A percentile compares a stretch with the other conserved stretches of the same genome.
These are phyloP conservation scores for Therioaphis trifolii DNA, from an alignment of 2,888 invertebrate genomes.

Conservation along the genomic window DNA sequence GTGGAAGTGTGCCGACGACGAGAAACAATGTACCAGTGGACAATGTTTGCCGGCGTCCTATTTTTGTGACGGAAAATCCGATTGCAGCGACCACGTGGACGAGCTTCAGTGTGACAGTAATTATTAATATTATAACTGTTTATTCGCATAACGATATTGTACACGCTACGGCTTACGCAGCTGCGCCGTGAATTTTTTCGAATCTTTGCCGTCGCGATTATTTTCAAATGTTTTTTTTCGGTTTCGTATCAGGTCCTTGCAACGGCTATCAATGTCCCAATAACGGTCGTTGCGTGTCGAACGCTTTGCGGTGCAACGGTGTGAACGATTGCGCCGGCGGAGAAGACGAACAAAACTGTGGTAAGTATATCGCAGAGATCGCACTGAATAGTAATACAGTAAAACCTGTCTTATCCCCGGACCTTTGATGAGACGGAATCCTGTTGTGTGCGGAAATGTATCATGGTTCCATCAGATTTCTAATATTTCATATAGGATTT, in stretches of 20 bases:
- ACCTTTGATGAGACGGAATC: too few relatives aligned
- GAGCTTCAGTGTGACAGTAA: constrained; percentile 71
- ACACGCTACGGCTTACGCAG: background rate
- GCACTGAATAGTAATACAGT: background rate
- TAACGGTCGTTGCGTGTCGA: constrained; percentile 74
- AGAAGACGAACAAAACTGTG: constrained; percentile 74
- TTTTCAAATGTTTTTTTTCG: too few relatives aligned
- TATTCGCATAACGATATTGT: background rate
- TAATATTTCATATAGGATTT: too few relatives aligned
- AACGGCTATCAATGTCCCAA: constrained; percentile 73
- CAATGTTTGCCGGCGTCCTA: constrained; percentile 73
- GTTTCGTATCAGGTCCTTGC: constrained; percentile 70
- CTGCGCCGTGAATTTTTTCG: too few relatives aligned
- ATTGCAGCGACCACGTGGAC: constrained; percentile 73
- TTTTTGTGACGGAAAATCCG: constrained; percentile 74
- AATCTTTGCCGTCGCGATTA: too few relatives aligned
- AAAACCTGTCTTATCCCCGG: too few relatives aligned
- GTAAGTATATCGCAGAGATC: constrained; percentile 66
- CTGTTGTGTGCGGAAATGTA: too few relatives aligned
- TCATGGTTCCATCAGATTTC: too few relatives aligned
- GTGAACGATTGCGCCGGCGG: constrained; percentile 72
- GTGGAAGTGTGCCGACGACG: constrained; percentile 73
- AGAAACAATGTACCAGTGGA: constrained; percentile 71
- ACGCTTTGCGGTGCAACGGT: constrained; percentile 74
- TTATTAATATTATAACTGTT: constrained; percentile 67